phyloP scores from a whole-genome alignment of 2,113 vertebrate species.

The Crotalus horridus region DNA sequence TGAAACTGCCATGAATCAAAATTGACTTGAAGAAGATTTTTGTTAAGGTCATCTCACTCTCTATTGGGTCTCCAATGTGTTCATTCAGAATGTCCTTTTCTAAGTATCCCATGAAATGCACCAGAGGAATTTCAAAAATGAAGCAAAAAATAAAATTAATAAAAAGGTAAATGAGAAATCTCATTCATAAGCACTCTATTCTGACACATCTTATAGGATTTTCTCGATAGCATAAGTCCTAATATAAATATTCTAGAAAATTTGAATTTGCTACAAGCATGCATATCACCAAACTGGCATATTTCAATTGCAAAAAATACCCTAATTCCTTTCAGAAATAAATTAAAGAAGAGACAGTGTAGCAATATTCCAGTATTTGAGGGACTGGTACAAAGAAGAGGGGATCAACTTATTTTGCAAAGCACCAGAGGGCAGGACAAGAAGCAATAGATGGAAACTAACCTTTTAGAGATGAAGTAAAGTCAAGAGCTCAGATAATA shows the following conservation, averaged over 20 bases:
- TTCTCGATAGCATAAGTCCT: background rate
- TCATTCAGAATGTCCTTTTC: background rate
- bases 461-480: background rate
- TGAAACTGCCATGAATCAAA: background rate
- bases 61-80: background rate
- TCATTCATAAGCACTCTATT: background rate
- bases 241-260: background rate
- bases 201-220: background rate
- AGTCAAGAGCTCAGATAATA: background rate
- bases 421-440: background rate
- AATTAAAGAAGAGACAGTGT: background rate
- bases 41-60: background rate
- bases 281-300: background rate
- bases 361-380: background rate
- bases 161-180: background rate
- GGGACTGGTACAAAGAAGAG: background rate
- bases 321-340: background rate
- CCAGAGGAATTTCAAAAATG: background rate
- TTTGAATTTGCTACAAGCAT: background rate
- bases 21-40: background rate
- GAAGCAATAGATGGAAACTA: background rate
- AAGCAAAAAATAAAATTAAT: background rate
- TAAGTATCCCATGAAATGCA: background rate
- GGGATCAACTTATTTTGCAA: background rate
- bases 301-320: background rate